Evolutionary conservation across 2,797 vertebrate species (phyloP), one percentile per base, ranked within the genome.

Genomic region (Alcedo atthis): DNA sequence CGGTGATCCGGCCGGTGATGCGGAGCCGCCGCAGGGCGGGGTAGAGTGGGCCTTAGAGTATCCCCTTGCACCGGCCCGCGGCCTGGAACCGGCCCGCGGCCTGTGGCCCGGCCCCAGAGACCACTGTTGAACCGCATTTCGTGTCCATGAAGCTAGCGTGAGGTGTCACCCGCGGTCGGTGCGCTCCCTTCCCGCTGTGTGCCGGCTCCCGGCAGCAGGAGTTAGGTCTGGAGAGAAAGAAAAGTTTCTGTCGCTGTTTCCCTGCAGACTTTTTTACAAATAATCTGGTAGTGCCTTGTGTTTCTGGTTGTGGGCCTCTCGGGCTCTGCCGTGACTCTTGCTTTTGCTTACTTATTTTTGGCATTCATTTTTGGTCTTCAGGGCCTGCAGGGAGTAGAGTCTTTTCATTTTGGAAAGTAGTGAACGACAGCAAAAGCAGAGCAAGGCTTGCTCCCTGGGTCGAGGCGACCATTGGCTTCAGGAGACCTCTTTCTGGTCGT

Each of bases 391-490:
- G 14, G 46, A 13, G 54, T 17, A 6, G 18, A 3, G 24, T 46
- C 5, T 1, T 37, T 43, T 53, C 19, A 9, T 8, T 46, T 8
- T 26, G 57, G 68, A 4, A 24, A 6, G 33, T 2, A 5, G 15
- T 5, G 35, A 13, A 4, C 12, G 22, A 21, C 22, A 25, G 33
- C 28, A 15, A 14, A 28, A 37, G 30, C 30, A 0, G 18, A 6
- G 40, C 18, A 6, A 10, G 26, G 45, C 42, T 61, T 2, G 15
- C 2, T 22, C 4, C 21, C 3, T 0, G 1, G 5, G 16, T 4
- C 3, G 2, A 12, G 30, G 49, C 49, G 11, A 14, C 8, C 22
- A 0, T 5, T 0, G 8, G 22, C 35, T 37, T 8, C 22, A 3
- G 53, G 48, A 26, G 18, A 6, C 8, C 69, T 26, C 22, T 12